Percentiles rank a stretch among this genome's conserved stretches.
Conservation (phyloP, 2,888 invertebrate species). For the Kryphioiulus occultus region DNA sequence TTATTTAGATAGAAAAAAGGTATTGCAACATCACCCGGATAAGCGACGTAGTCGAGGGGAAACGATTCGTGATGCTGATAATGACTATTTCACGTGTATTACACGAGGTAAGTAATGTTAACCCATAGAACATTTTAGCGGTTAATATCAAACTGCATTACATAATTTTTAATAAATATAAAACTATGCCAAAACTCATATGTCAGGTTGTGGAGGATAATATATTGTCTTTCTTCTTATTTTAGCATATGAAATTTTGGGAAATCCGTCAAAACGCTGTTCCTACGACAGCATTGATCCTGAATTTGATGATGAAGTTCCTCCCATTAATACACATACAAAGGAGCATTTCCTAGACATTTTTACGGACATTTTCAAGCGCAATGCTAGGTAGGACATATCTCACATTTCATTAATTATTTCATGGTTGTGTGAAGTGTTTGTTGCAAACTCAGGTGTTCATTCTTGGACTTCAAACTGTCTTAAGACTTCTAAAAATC, state of each 20-base stretch:
- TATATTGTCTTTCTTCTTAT: not conserved
- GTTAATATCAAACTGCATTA: not conserved
- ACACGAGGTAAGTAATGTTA: slow-evolving; percentile 71
- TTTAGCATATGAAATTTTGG: slow-evolving; percentile 86
- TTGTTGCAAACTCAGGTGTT: not conserved
- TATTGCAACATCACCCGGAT: slow-evolving; percentile 96
- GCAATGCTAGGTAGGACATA: slow-evolving; percentile 64
- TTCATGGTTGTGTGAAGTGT: no score
- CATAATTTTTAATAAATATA: not conserved
- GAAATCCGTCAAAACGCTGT: slow-evolving; percentile 79
- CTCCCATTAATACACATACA: slow-evolving; percentile 73
- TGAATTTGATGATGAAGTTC: slow-evolving; percentile 87
- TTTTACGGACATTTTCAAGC: slow-evolving; percentile 65
- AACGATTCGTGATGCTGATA: slow-evolving; percentile 81
- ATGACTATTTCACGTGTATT: slow-evolving; percentile 97
- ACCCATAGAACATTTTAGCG: not conserved
- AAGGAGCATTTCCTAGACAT: slow-evolving; percentile 79
- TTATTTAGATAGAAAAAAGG: slow-evolving; percentile 77
- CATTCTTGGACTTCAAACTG: not conserved
- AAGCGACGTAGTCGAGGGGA: slow-evolving; percentile 92
- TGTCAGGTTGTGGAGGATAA: not conserved
- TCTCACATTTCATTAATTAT: not conserved
- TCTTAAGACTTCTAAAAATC: not conserved
- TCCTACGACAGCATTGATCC: slow-evolving; percentile 98
- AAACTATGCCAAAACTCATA: not conserved